phyloP scores from a whole-genome alignment of 2,888 invertebrate genomes.

The Digitonthophagus gazella region DNA sequence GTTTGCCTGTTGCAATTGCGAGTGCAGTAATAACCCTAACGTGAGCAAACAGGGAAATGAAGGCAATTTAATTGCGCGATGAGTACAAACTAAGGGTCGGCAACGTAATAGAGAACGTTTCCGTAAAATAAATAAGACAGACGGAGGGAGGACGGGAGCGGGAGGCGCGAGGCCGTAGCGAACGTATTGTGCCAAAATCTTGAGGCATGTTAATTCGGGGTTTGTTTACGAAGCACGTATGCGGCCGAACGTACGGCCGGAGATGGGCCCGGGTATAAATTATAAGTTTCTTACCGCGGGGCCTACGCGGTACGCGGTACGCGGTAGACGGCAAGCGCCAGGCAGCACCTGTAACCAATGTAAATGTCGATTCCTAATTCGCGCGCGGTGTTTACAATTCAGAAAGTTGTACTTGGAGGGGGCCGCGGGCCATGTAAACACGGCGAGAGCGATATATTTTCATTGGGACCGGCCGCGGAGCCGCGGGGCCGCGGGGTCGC shows the following conservation, averaged over 20 bases:
- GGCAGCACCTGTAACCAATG: constrained; percentile 12
- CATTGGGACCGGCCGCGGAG: constrained; percentile 40
- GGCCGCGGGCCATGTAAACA: constrained; percentile 41
- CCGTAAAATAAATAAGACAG: constrained; percentile 2
- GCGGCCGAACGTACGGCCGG: neutral
- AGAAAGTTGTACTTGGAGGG: constrained; percentile 39
- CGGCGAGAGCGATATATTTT: constrained; percentile 42
- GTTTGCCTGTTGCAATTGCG: neutral
- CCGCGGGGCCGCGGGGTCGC: constrained; percentile 29
- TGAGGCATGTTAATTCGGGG: constrained; percentile 12
- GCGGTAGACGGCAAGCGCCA: no score
- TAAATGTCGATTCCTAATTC: constrained; percentile 8
- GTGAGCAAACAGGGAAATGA: neutral
- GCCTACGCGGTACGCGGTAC: no score
- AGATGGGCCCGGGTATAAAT: constrained; percentile 28
- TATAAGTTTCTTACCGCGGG: constrained; percentile 31
- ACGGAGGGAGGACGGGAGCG: neutral
- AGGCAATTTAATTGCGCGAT: neutral
- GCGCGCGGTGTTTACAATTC: constrained; percentile 39
- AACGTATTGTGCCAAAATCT: constrained; percentile 1
- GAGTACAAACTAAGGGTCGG: constrained; percentile 10
- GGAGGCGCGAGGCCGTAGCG: neutral
- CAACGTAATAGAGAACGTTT: constrained; percentile 6
- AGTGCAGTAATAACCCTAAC: neutral
- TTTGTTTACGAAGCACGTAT: constrained; percentile 10